Evolutionary conservation across 2,888 invertebrate species (phyloP), one percentile per base, ranked within the genome.

Genomic region (Drosophila meridionalis): DNA sequence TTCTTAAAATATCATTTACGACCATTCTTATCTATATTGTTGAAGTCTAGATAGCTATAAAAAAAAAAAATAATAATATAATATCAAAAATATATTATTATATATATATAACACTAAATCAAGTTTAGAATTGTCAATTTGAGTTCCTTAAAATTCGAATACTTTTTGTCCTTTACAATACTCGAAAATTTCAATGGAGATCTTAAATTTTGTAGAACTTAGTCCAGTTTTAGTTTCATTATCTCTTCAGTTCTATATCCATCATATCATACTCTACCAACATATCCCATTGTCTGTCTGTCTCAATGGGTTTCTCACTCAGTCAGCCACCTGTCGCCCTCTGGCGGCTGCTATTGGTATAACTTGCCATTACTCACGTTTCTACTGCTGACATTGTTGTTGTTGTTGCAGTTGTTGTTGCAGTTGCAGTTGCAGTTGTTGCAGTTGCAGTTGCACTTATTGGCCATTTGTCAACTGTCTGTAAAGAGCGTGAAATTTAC

Each of bases 401-500:
- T 40, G 36, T 34, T 73, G 28, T 63, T 59, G 45, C 36, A 57
- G 26, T 45, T 61, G 12, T 58, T 38, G 12, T 38, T 38, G 38
- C 8, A 12, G 12, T 38, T 12, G 38, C 3, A 12, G 28, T 34
- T 66, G 14, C 62, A 61, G 47, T 43, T 72, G 53, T 38, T 12
- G 38, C 3, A 12, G 28, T 34, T 66, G 14, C 62, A 61, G 47
- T 43, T 72, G 53, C 50, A 58, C 47, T 60, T 76, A 64, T 42
- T 69, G 67, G 68, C 58, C 68, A 77, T 77, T 77, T 77, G 77
- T 77, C 77, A 77, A 73, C 65, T 76, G 70, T 58, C 65, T 43
- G 64, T 59, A 36, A 81, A 73, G 68, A 65, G 85, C 80, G 77
- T 82, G 70, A 84, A 82, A 77, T 64, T 77, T 75, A 84, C 82